Evolutionary conservation across 1,140 invertebrate species (phyloP).

Genomic region (Archegozetes longisetosus): DNA sequence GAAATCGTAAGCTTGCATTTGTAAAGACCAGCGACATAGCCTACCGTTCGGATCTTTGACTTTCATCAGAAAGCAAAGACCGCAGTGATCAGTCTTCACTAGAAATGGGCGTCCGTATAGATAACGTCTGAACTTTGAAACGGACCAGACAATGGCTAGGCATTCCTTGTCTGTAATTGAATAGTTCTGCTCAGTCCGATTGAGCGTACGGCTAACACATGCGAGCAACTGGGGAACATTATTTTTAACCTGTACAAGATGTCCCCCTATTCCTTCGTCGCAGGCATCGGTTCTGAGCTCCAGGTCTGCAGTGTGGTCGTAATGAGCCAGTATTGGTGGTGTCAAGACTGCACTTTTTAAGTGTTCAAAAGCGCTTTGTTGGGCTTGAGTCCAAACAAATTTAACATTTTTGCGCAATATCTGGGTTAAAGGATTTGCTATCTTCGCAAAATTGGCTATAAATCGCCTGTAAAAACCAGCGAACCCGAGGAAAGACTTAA

Average conservation of each 20-base stretch:
- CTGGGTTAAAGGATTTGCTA: conserved; percentile 16
- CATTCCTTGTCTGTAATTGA: conserved; percentile 18
- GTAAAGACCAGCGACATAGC: conserved; percentile 19
- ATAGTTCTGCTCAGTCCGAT: conserved; percentile 16
- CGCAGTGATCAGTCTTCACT: conserved; percentile 22
- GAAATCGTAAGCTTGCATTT: conserved; percentile 19
- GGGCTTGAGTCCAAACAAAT: conserved; percentile 15
- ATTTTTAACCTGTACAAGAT: conserved; percentile 9
- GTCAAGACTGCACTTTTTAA: conserved; percentile 27
- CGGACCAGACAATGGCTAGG: conserved; percentile 21
- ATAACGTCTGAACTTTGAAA: conserved; percentile 21
- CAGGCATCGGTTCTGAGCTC: conserved; percentile 18
- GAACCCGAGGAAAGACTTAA: no score
- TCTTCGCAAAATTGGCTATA: conserved; percentile 17
- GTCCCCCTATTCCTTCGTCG: conserved; percentile 16
- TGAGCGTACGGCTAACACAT: conserved; percentile 18
- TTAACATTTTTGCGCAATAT: conserved; percentile 19
- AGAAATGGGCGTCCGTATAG: conserved; percentile 20
- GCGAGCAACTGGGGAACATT: conserved; percentile 4
- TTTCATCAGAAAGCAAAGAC: conserved; percentile 20
- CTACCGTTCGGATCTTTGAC: no score
- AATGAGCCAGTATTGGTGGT: conserved; percentile 7
- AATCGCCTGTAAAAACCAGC: conserved; percentile 20
- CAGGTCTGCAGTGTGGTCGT: conserved; percentile 12
- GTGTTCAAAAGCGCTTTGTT: conserved; percentile 25